phyloP scores from a whole-genome alignment of 92 coral and sea anemone genomes.

The Phenganax marumi region DNA sequence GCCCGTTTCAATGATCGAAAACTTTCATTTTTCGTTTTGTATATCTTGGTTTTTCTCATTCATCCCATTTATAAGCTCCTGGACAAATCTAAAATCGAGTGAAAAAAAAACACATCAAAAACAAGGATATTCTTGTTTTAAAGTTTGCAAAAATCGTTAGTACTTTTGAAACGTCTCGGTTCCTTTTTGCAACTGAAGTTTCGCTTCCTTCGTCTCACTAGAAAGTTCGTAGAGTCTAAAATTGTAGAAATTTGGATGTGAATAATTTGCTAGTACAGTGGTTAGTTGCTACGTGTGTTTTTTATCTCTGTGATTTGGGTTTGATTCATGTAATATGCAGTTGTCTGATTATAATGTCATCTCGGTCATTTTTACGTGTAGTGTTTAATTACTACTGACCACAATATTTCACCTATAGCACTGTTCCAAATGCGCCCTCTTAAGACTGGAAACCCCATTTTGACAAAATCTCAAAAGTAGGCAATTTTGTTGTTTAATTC shows the following conservation, averaged over 20 bases:
- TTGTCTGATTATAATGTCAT: too few species aligned
- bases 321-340: too few species aligned
- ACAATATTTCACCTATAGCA: too few species aligned
- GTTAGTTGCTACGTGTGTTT: neutral
- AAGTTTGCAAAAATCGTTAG: neutral
- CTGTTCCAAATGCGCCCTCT: too few species aligned
- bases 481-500: too few species aligned
- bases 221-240: slow-evolving; percentile 64
- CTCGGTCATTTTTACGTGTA: too few species aligned
- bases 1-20: too few species aligned
- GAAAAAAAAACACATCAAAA: neutral
- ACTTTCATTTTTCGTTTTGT: neutral
- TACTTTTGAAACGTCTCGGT: slow-evolving; percentile 68
- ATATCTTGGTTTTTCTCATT: neutral
- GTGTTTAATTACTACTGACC: too few species aligned
- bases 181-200: slow-evolving; percentile 58
- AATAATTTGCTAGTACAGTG: neutral
- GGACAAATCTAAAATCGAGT: neutral
- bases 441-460: too few species aligned
- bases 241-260: neutral
- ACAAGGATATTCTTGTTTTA: neutral
- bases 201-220: slow-evolving; percentile 57
- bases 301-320: neutral
- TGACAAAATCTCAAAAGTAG: too few species aligned
- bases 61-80: neutral